Evolutionary conservation across 2,888 invertebrate species (phyloP), one percentile per base, ranked within the genome.

Genomic region (Corbicula japonica): DNA sequence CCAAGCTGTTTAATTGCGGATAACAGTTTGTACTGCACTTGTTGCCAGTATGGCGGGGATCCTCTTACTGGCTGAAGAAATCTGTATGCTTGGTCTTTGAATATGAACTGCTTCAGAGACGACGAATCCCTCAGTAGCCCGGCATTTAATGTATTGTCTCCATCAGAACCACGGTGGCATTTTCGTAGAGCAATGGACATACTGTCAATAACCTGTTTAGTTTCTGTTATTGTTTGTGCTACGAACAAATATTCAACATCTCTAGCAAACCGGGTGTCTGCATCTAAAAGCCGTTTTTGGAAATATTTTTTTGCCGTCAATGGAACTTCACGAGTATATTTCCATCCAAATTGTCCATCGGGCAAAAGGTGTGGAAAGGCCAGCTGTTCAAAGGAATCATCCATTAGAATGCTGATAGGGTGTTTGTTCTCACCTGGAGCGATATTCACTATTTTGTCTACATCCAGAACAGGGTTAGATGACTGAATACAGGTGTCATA

Each of bases 1-100:
- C 78, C 78, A 15, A 89, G 66, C 61, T 88, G 87, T 23, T 86
- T 70, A 2, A 89, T 77, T 63, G 85, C 81, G 26, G 86, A 85
- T 26, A 86, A 61, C 3, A 87, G 41, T 30, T 86, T 71, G 34
- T 48, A 80, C 65, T 76, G 62, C 1, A 69, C 62, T 30, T 78
- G 70, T 41, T 81, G 68, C 80, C 84, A 86, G 62, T 84, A 86
- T 28, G 80, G 69, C 10, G 87, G 88, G 28, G 71, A 63, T 15
- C 76, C 78, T 63, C 77, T 28, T 23, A 84, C 54, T 21, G 62
- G 66, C 18, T 54, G 44, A 10, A 79, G 70, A 65, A 84, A 85
- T 21, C 68, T 56, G 38, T 70, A 78, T n/a, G 74, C 78, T 34
- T 83, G 65, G 41, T 83, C 81, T 62, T 72, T 80, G 6, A 46